Percentiles rank a stretch among this genome's conserved stretches.
Evolutionary conservation across 2,797 vertebrate genomes (phyloP).

Genomic region (Phoebastria nigripes): DNA sequence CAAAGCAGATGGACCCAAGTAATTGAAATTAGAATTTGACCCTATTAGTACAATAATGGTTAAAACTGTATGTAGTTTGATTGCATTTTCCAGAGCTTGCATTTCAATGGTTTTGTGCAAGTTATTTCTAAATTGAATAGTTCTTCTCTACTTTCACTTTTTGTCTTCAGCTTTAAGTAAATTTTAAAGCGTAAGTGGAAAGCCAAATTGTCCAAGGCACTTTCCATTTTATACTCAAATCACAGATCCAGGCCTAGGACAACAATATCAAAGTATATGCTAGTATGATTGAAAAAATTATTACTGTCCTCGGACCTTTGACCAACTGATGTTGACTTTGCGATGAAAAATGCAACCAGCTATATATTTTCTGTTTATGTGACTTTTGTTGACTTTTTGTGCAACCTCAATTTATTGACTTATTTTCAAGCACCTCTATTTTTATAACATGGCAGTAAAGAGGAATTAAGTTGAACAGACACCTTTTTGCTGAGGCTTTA

Average conservation of each 20-base stretch:
- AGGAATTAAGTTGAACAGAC: constrained; percentile 3
- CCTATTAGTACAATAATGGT: neutral
- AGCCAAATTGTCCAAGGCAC: neutral
- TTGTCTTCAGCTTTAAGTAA: neutral
- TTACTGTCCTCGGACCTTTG: neutral
- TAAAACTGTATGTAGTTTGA: neutral
- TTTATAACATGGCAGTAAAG: neutral
- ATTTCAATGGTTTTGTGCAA: neutral
- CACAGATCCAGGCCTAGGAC: neutral
- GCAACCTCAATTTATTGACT: neutral
- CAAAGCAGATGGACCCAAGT: neutral
- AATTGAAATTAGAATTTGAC: neutral
- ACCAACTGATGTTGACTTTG: neutral
- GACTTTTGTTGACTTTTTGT: neutral
- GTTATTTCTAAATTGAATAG: neutral
- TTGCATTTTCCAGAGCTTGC: neutral
- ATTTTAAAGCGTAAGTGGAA: neutral
- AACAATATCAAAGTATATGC: neutral
- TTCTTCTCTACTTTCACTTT: neutral
- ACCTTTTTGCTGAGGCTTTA: constrained; percentile 1
- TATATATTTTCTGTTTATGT: neutral
- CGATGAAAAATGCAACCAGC: neutral
- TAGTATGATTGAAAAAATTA: neutral
- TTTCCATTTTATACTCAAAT: neutral
- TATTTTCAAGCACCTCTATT: neutral